Conservation (phyloP, 2,888 invertebrate species). For the Tipula lateralis region DNA sequence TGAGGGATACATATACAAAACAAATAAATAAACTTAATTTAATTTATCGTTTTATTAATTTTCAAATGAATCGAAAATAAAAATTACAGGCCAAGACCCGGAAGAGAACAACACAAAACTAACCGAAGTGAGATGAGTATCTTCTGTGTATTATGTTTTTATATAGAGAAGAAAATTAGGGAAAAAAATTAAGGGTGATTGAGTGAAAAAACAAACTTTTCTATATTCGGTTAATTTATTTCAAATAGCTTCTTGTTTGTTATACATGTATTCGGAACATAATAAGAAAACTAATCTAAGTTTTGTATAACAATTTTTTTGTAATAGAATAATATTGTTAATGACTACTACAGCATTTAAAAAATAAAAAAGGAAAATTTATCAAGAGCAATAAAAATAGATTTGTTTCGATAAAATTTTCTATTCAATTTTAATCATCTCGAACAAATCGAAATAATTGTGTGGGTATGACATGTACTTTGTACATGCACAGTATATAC, state of each 20-base stretch:
- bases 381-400: slow-evolving; percentile 11
- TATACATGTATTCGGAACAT: background rate
- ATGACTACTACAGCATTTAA: background rate
- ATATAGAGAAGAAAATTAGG: background rate
- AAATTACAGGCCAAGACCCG: background rate
- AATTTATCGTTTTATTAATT: slow-evolving; percentile 19
- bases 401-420: background rate
- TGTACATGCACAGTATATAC: background rate
- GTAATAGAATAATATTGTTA: slow-evolving; percentile 19
- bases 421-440: background rate
- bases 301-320: slow-evolving; percentile 13
- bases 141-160: background rate
- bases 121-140: background rate
- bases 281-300: slow-evolving; percentile 12
- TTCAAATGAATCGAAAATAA: background rate
- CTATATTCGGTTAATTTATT: slow-evolving; percentile 24
- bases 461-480: background rate
- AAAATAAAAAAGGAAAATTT: background rate
- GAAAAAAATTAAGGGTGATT: background rate
- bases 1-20: background rate
- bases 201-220: slow-evolving; percentile 6
- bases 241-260: background rate
- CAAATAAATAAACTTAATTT: slow-evolving; percentile 11
- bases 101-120: background rate
- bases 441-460: slow-evolving; percentile 19